Evolutionary conservation across 1,140 invertebrate species (phyloP), one percentile per base, ranked within the genome.

Genomic region (Macrotrachela quadricornifera): DNA sequence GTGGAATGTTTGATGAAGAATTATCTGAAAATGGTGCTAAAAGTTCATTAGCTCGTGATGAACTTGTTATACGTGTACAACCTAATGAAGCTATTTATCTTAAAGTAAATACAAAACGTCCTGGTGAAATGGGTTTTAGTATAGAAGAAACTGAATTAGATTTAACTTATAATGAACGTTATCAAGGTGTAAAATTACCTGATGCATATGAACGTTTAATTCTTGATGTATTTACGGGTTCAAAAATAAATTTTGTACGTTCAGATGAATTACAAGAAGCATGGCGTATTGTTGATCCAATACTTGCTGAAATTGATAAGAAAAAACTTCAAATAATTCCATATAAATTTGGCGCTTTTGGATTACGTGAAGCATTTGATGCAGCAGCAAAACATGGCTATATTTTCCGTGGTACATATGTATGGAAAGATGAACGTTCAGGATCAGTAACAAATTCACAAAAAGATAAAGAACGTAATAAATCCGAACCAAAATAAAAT

Each of bases 181-280:
- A 96, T 69, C 87, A 84, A 80, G 74, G 78, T 67, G 71, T 85
- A 0, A 80, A 83, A 70, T 75, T 94, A 55, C 88, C 90, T 18
- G 91, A 97, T 71, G 92, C 92, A 15, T 99, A 99, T 68, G 92
- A 97, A 70, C 76, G 91, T 55, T 74, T 97, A 30, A 88, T 99
- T 58, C 71, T 96, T 54, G 92, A 99, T 69, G 90, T 96, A 0
- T 94, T 99, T 66, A 83, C 81, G 65, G 92, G 92, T 13, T 88
- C 83, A 21, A 91, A 96, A 74, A 95, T 95, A 80, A 86, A 96
- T 71, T 97, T 97, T 75, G 92, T 97, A 0, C 78, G 91, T 51
- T 71, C 70, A 59, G 92, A 99, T 72, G 92, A 99, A 66, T 69
- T 99, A 39, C 80, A 80, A 30, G 88, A 97, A 71, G 91, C 92